phyloP scores from a whole-genome alignment of 2,797 vertebrate genomes.

The Sparus aurata region DNA sequence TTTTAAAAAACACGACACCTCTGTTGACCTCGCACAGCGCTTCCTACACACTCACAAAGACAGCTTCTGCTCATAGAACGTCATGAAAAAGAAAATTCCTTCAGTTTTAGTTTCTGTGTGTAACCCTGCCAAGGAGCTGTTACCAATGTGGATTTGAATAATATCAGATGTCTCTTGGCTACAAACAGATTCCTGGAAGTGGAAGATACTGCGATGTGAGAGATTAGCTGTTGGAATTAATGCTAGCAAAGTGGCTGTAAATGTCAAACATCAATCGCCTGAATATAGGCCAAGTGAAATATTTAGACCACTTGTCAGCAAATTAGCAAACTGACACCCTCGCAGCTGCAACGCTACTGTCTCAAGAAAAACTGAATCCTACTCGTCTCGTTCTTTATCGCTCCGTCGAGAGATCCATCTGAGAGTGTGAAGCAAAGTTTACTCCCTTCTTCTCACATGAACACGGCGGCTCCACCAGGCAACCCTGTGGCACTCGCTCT shows the following conservation, averaged over 20 bases:
- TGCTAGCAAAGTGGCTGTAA: constrained; percentile 25
- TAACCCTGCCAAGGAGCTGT: neutral
- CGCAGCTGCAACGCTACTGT: neutral
- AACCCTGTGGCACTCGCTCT: constrained; percentile 28
- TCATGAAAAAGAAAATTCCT: neutral
- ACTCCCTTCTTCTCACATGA: constrained; percentile 35
- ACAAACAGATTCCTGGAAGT: constrained; percentile 43
- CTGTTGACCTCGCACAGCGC: no score
- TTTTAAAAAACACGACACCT: no score
- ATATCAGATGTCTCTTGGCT: constrained; percentile 13
- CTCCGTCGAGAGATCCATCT: constrained; percentile 35
- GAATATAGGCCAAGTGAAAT: constrained; percentile 28
- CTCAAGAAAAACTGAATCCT: constrained; percentile 1
- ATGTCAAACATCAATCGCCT: constrained; percentile 38
- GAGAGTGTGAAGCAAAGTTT: constrained; percentile 47
- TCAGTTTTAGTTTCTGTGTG: neutral
- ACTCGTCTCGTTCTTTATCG: constrained; percentile 14
- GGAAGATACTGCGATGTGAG: neutral
- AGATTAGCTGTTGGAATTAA: constrained; percentile 19
- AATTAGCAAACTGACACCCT: constrained; percentile 15
- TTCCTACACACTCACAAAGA: neutral
- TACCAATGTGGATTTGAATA: neutral
- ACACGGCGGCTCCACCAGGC: constrained; percentile 24
- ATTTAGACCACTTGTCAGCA: constrained; percentile 37
- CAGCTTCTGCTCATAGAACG: neutral